These are phyloP conservation scores for Bubalus kerabau DNA, from an alignment of 2,113 vertebrate genomes.

Conservation along the genomic window DNA sequence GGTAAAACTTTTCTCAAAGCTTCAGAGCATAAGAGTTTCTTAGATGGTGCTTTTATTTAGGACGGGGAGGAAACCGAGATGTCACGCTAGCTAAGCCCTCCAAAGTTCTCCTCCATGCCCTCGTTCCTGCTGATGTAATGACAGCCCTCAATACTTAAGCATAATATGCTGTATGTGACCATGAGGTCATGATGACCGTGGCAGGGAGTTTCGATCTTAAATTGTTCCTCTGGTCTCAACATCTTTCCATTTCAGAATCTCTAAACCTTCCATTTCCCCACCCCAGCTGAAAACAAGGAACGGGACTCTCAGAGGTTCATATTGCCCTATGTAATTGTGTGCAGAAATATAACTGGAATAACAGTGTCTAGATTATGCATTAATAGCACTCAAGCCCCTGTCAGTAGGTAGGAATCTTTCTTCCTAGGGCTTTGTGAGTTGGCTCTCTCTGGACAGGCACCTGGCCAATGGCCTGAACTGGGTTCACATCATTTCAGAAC, in stretches of 20 bases:
- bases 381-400: background rate
- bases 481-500: no score
- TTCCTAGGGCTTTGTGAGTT: background rate
- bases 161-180: rapidly evolving
- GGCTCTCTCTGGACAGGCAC: background rate
- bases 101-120: background rate
- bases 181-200: rapidly evolving
- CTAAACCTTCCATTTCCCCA: background rate
- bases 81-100: rapidly evolving
- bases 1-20: background rate
- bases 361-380: background rate
- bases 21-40: background rate
- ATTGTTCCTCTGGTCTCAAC: background rate
- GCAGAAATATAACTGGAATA: background rate
- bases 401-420: background rate
- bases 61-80: no score
- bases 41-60: no score
- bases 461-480: rapidly evolving
- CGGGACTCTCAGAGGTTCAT: background rate
- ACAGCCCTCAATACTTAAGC: background rate
- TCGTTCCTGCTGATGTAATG: rapidly evolving
- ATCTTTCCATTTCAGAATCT: background rate
- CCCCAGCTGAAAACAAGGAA: background rate
- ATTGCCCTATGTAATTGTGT: no score
- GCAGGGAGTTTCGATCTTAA: rapidly evolving